phyloP scores from a whole-genome alignment of 2,888 invertebrate genomes.

The Calameuta filiformis region DNA sequence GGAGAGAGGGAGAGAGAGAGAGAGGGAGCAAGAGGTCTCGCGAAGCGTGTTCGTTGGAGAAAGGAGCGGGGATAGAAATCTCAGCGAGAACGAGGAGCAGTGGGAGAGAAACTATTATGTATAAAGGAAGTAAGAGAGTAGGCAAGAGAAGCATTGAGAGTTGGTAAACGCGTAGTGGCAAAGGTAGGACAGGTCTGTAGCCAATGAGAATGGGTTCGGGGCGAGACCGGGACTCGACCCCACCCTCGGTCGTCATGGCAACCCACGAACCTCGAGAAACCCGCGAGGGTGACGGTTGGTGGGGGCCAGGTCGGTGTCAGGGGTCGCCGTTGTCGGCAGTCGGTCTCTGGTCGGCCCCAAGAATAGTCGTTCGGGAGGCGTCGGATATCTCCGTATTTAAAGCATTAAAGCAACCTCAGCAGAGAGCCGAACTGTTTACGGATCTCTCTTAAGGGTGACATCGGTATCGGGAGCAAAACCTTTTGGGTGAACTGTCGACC shows the following conservation, averaged over 20 bases:
- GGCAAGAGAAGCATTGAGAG: conserved; percentile 27
- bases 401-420: not conserved
- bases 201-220: conserved; percentile 61
- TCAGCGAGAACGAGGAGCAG: conserved; percentile 7
- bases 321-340: conserved; percentile 64
- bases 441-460: conserved; percentile 4
- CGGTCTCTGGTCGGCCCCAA: conserved; percentile 64
- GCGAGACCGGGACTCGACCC: conserved; percentile 63
- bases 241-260: conserved; percentile 64
- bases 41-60: not conserved
- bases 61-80: conserved; percentile 8
- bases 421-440: conserved; percentile 9
- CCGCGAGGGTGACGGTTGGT: conserved; percentile 46
- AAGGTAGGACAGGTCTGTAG: conserved; percentile 53
- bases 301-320: conserved; percentile 61
- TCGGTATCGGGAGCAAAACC: not conserved
- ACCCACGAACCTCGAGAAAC: conserved; percentile 59
- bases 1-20: conserved; percentile 21
- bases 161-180: conserved; percentile 39
- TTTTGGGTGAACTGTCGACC: not conserved
- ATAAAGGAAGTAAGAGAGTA: conserved; percentile 29
- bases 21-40: conserved; percentile 20
- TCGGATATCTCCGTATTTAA: conserved; percentile 28
- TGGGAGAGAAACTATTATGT: conserved; percentile 17
- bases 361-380: conserved; percentile 57